Percentiles rank a stretch among this genome's conserved stretches.
Evolutionary conservation across 2,113 vertebrate genomes (phyloP).

Genomic region (Sclerurus mexicanus): DNA sequence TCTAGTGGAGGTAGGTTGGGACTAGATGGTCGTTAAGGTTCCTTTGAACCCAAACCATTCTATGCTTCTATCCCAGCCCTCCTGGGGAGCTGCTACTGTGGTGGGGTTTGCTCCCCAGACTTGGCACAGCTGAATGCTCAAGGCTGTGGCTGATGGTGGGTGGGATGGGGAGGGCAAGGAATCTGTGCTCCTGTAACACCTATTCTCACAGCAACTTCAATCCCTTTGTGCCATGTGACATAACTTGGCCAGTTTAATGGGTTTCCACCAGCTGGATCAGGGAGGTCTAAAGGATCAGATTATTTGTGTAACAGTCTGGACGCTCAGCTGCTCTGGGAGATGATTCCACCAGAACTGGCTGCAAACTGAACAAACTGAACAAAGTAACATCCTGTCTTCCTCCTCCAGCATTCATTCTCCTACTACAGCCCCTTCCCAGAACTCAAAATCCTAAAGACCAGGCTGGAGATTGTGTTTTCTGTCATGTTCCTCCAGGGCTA

Average conservation of each 20-base stretch:
- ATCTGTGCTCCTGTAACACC: accelerated
- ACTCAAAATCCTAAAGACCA: background rate
- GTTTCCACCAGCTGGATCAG: background rate
- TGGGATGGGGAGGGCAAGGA: background rate
- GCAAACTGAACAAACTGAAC: background rate
- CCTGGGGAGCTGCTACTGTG: accelerated
- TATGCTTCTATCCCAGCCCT: background rate
- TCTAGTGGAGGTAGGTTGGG: background rate
- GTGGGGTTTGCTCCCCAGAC: background rate
- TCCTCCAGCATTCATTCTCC: background rate
- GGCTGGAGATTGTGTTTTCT: background rate
- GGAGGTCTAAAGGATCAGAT: background rate
- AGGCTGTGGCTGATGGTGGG: accelerated
- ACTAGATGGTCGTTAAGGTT: background rate
- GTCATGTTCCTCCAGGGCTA: background rate
- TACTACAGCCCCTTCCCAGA: background rate
- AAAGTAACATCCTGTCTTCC: background rate
- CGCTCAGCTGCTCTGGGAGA: background rate
- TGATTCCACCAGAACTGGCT: background rate
- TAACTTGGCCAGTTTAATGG: background rate
- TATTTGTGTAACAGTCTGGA: background rate
- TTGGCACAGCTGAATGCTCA: background rate
- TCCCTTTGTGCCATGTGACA: accelerated
- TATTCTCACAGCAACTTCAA: accelerated
- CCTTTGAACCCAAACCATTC: background rate